These are phyloP conservation scores for Caerostris darwini DNA, from an alignment of 1,140 invertebrate genomes.

Conservation along the genomic window DNA sequence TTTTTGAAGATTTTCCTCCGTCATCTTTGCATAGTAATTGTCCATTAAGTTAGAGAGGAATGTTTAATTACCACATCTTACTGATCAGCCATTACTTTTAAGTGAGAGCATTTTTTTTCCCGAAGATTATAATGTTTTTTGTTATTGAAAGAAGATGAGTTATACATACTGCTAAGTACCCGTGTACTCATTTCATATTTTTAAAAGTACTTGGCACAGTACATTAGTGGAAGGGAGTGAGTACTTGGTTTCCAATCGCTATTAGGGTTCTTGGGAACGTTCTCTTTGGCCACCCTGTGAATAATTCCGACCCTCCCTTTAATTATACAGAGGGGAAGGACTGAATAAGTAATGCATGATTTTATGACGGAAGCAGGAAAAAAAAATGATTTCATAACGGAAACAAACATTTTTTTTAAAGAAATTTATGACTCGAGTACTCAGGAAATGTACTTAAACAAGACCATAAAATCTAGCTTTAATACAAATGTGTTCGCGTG, in stretches of 20 bases:
- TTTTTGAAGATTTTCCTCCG: background rate
- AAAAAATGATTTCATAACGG: slow-evolving; percentile 37
- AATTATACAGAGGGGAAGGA: background rate
- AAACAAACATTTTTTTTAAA: slow-evolving; percentile 42
- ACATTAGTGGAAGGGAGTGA: background rate
- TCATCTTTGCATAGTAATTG: background rate
- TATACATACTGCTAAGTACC: background rate
- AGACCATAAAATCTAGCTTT: slow-evolving; percentile 44
- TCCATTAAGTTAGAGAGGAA: background rate
- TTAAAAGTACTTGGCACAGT: background rate
- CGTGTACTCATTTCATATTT: background rate
- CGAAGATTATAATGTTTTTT: background rate
- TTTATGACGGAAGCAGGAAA: background rate
- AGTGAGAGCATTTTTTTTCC: background rate
- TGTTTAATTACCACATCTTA: slow-evolving; percentile 20
- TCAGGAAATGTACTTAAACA: slow-evolving; percentile 27
- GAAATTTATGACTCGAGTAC: slow-evolving; percentile 32
- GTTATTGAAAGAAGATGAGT: background rate
- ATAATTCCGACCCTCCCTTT: background rate
- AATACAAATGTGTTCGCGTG: slow-evolving; percentile 30
- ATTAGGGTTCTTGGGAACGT: slow-evolving; percentile 3
- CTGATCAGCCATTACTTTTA: slow-evolving; percentile 21
- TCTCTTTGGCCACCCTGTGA: background rate
- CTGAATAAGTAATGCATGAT: slow-evolving; percentile 36
- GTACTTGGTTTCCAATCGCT: slow-evolving; percentile 31